phyloP scores from a whole-genome alignment of 2,888 invertebrate genomes.

The Pycnomerus fuliginosus region DNA sequence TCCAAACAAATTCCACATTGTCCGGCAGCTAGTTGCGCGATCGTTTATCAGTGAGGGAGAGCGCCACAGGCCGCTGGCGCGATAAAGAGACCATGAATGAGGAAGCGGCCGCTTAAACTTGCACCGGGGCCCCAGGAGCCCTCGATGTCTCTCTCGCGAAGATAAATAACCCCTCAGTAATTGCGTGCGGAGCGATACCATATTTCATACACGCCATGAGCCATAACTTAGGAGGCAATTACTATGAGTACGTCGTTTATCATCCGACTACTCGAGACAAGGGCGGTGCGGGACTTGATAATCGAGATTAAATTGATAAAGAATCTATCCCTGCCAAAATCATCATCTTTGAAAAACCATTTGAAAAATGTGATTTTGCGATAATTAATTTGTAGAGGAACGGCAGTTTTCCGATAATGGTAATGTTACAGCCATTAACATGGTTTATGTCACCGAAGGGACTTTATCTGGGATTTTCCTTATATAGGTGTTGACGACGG shows the following conservation, averaged over 20 bases:
- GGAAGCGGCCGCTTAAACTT: constrained; percentile 43
- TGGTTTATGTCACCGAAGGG: constrained; percentile 19
- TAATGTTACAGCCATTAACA: constrained; percentile 12
- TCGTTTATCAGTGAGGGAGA: constrained; percentile 40
- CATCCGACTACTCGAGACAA: constrained; percentile 49
- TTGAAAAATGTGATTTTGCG: no score
- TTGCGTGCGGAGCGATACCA: constrained; percentile 61
- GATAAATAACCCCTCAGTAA: constrained; percentile 60
- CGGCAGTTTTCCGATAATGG: constrained; percentile 13
- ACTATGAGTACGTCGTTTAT: constrained; percentile 62
- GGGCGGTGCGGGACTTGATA: constrained; percentile 44
- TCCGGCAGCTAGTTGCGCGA: constrained; percentile 45
- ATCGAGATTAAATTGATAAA: constrained; percentile 51
- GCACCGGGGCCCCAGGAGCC: constrained; percentile 33
- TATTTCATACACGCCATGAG: constrained; percentile 60
- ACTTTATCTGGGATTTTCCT: no score
- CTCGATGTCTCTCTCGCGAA: constrained; percentile 44
- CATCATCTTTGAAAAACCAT: no score
- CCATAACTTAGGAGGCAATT: constrained; percentile 63
- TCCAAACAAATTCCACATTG: constrained; percentile 49
- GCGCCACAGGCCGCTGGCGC: constrained; percentile 27
- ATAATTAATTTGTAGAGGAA: constrained; percentile 21
- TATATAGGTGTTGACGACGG: constrained; percentile 48
- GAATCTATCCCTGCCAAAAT: constrained; percentile 40
- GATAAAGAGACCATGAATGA: constrained; percentile 48